Percentiles rank a stretch among this genome's conserved stretches.
Evolutionary conservation across 2,888 invertebrate genomes (phyloP).

Genomic region (Nemotelus pantherinus): DNA sequence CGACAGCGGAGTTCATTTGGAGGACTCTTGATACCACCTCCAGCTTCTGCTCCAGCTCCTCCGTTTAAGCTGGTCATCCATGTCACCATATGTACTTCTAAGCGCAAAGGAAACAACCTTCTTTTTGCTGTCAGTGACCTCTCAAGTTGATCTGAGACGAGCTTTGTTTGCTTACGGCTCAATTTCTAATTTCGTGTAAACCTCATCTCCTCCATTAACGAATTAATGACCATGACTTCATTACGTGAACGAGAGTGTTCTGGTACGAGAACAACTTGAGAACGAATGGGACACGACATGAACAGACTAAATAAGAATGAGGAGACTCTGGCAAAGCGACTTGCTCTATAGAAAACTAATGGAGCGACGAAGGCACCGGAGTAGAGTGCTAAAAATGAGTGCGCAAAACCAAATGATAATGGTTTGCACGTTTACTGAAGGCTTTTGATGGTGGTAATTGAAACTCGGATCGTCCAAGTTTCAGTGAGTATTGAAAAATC

Average conservation of each 20-base stretch:
- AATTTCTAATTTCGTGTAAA: background rate
- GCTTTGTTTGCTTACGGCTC: constrained; percentile 17
- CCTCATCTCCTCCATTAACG: constrained; percentile 28
- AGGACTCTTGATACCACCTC: no score
- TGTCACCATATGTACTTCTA: no score
- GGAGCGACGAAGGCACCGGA: no score
- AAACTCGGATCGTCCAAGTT: no score
- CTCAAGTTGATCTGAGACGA: background rate
- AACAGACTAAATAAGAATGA: background rate
- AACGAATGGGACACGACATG: background rate
- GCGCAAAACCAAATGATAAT: constrained; percentile 7
- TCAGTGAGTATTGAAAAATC: no score
- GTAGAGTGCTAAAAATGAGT: background rate
- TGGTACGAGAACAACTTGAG: constrained; percentile 11
- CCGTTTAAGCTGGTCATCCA: no score
- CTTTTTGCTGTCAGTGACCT: constrained; percentile 27
- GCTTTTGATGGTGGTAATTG: no score
- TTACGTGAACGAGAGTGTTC: constrained; percentile 38
- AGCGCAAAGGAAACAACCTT: no score
- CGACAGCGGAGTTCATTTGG: no score
- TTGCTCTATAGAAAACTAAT: no score
- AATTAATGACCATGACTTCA: constrained; percentile 49
- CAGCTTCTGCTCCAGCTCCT: no score
- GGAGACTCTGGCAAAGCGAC: no score
- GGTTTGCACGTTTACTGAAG: constrained; percentile 6